Base-by-base conservation (phyloP, 1,140 invertebrate genomes). In the Micrasema minimum region DNA sequence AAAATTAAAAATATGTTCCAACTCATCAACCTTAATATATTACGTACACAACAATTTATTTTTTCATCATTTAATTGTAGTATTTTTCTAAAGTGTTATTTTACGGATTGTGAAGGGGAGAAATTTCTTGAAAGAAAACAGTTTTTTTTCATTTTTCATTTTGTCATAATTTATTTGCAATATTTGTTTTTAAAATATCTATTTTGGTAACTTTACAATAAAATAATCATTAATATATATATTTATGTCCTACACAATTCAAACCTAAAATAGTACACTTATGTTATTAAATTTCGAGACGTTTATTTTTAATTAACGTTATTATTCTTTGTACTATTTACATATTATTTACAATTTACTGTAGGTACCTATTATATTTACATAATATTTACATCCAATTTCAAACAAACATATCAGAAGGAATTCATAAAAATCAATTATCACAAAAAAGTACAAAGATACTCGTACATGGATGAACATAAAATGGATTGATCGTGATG, bases 111-210 rank as follows among this genome's bases (percentile, higher is more conserved):
- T n/a, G n/a, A n/a, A n/a, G n/a, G n/a, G n/a, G n/a, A n/a, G n/a
- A n/a, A n/a, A n/a, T n/a, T n/a, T n/a, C n/a, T n/a, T n/a, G n/a
- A n/a, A n/a, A n/a, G n/a, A n/a, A n/a, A n/a, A n/a, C n/a, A n/a
- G n/a, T n/a, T n/a, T n/a, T n/a, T n/a, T n/a, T n/a, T 14, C 18
- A 51, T 51, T 57, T 57, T 57, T 5, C 20, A 57, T 62, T 62
- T 62, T n/a, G 6, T 62, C 23, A 62, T 62, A 62, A 62, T 62
- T 62, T 62, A 62, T 62, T 35, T 62, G 41, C n/a, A 57, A 57
- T 57, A 57, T 23, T 43, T n/a, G 45, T 62, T 20, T 62, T 62
- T 62, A 62, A 62, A 62, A 62, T 62, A 45, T 62, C 37, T 62
- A 62, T 37, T 16, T 31, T n/a, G 23, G 18, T 62, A 62, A 62